phyloP scores from a whole-genome alignment of 2,888 invertebrate species.

The Morpho achilles region DNA sequence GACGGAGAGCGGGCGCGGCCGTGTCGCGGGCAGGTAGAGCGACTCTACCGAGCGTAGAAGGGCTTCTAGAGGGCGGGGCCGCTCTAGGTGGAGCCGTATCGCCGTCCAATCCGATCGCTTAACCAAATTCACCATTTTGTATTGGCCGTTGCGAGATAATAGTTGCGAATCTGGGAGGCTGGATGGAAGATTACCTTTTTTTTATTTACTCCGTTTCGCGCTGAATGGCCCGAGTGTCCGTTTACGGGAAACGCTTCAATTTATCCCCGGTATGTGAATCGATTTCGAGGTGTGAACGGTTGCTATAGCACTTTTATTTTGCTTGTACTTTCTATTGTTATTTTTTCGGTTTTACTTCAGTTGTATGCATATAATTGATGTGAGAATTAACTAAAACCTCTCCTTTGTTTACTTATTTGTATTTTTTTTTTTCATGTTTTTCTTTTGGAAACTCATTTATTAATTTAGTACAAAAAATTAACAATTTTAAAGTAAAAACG shows the following conservation, averaged over 20 bases:
- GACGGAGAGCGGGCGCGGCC: conserved; percentile 46
- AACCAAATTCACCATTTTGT: conserved; percentile 41
- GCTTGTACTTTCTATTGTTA: too few relatives aligned
- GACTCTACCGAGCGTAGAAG: conserved; percentile 46
- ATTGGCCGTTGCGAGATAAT: conserved; percentile 70
- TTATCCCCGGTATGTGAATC: conserved; percentile 63
- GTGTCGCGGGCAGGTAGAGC: conserved; percentile 49
- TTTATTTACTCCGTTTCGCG: conserved; percentile 42
- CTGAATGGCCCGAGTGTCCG: conserved; percentile 56
- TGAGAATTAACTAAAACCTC: too few relatives aligned
- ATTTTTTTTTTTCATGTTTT: too few relatives aligned
- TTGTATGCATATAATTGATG: too few relatives aligned
- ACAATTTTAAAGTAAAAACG: too few relatives aligned
- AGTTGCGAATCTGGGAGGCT: conserved; percentile 76
- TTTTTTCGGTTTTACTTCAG: too few relatives aligned
- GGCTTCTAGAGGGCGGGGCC: conserved; percentile 66
- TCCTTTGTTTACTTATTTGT: too few relatives aligned
- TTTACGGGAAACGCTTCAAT: conserved; percentile 60
- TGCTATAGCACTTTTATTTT: conserved; percentile 29
- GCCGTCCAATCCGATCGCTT: conserved; percentile 46
- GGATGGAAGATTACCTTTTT: conserved; percentile 61
- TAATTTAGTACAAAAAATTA: too few relatives aligned
- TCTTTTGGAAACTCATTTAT: too few relatives aligned
- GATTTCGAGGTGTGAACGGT: conserved; percentile 63
- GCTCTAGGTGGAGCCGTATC: conserved; percentile 69